Base-by-base conservation (phyloP, 1,140 invertebrate genomes). In the Halesus radiatus region DNA sequence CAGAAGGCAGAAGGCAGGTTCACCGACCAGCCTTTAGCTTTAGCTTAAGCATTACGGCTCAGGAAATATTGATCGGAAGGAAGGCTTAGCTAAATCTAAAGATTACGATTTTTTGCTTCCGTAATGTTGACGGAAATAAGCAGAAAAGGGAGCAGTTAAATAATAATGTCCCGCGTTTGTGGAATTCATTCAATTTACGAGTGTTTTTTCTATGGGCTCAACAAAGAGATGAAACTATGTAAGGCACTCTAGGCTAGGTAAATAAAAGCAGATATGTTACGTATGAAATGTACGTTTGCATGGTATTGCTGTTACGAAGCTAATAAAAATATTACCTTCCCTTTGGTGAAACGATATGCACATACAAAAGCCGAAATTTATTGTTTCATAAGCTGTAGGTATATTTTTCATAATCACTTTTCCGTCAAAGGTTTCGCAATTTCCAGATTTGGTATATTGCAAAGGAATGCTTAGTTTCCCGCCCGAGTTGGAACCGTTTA, bases 271-370 rank as follows among this genome's bases (percentile, higher is more conserved):
- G 3, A 26, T 56, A 18, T 22, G n/a, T 56, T 18, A n/a, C n/a
- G n/a, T n/a, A n/a, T 1, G 20, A 7, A 18, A 32, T n/a, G 26
- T 32, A 29, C 23, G 15, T 22, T 64, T 22, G 16, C 16, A 13
- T 29, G 8, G 15, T 32, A 20, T 45, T 3, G 29, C 6, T 18
- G 64, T 50, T 37, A 60, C 52, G 22, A 74, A 66, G 26, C 53
- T 80, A 80, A 80, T 80, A 74, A 80, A 80, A 80, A 80, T 80
- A 80, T 26, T 76, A 70, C 22, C 70, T 74, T 3, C 13, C 22
- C 75, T 73, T 81, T 81, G 64, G 37, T 50, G 18, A 13, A 37
- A 45, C 16, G 26, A 23, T n/a, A 80, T 80, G 68, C 32, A 18
- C 13, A 50, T 29, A n/a, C 32, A 5, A 66, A 32, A 50, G 8